Conservation (phyloP, 2,888 invertebrate species). For the Machimus rusticus region DNA sequence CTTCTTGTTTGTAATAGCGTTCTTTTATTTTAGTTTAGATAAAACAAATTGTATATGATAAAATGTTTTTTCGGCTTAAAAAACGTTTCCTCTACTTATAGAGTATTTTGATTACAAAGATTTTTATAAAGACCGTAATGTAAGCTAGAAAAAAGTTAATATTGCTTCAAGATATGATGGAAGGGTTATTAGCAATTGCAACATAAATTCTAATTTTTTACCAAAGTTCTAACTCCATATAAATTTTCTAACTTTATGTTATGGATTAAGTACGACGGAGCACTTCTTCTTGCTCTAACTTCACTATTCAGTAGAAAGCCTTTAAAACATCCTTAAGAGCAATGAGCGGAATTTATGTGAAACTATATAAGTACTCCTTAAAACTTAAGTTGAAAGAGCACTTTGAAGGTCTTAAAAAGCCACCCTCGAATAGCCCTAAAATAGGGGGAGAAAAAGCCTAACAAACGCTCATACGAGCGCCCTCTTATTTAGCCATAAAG, state of each 20-base stretch:
- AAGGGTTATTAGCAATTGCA: no score
- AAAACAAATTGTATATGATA: no score
- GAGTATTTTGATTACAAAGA: no score
- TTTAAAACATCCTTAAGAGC: neutral
- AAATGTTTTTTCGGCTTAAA: no score
- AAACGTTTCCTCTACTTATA: no score
- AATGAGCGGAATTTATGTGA: neutral
- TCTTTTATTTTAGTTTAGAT: no score
- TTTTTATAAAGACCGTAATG: no score
- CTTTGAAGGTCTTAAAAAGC: neutral
- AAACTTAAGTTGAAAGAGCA: neutral
- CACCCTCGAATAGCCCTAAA: neutral
- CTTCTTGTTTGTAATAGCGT: no score
- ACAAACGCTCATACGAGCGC: neutral
- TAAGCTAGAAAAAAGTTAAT: no score
- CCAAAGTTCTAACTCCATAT: neutral
- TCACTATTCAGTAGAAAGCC: neutral
- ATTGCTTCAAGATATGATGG: no score
- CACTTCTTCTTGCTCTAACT: neutral
- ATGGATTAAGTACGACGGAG: neutral
- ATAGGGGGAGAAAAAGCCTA: neutral
- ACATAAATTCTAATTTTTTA: neutral
- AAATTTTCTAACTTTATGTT: neutral
- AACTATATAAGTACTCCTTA: neutral
- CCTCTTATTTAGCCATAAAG: constrained; percentile 25